These are phyloP conservation scores for Notodonta ziczac DNA, from an alignment of 2,888 invertebrate species.

Conservation along the genomic window DNA sequence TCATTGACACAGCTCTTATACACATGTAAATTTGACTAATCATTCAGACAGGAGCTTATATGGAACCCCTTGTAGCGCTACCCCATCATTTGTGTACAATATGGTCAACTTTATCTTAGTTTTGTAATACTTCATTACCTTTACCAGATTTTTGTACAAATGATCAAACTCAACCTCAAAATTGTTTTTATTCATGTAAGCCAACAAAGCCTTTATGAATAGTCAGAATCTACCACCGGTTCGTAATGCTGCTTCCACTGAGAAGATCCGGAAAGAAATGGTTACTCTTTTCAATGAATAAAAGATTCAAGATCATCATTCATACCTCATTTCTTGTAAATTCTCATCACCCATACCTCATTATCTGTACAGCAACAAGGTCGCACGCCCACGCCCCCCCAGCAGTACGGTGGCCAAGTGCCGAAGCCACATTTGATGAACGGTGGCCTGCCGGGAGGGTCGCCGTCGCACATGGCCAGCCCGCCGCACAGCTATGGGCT, in stretches of 20 bases:
- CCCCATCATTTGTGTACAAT: not conserved
- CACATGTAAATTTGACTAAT: too few relatives aligned
- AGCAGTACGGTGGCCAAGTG: conserved; percentile 63
- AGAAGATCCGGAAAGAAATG: too few relatives aligned
- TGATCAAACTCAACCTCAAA: too few relatives aligned
- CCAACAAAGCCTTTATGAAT: too few relatives aligned
- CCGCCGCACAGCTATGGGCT: conserved; percentile 71
- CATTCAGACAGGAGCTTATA: too few relatives aligned
- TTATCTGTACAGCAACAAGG: conserved; percentile 60
- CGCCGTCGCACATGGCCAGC: conserved; percentile 65
- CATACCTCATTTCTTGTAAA: not conserved
- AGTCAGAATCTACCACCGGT: too few relatives aligned
- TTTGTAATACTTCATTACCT: not conserved
- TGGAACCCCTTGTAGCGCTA: too few relatives aligned
- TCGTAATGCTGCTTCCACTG: too few relatives aligned
- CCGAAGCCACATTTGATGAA: conserved; percentile 63
- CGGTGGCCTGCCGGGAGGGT: conserved; percentile 54
- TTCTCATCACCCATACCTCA: not conserved
- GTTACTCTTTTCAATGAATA: too few relatives aligned
- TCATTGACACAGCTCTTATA: not conserved
- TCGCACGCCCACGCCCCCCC: conserved; percentile 76
- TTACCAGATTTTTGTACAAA: not conserved
- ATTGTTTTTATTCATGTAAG: too few relatives aligned
- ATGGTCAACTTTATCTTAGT: too few relatives aligned
- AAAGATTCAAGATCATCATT: too few relatives aligned